Percentiles rank a stretch among this genome's conserved stretches.
These are phyloP conservation scores for Falco rusticolus DNA, from an alignment of 2,797 vertebrate genomes.

Conservation along the genomic window DNA sequence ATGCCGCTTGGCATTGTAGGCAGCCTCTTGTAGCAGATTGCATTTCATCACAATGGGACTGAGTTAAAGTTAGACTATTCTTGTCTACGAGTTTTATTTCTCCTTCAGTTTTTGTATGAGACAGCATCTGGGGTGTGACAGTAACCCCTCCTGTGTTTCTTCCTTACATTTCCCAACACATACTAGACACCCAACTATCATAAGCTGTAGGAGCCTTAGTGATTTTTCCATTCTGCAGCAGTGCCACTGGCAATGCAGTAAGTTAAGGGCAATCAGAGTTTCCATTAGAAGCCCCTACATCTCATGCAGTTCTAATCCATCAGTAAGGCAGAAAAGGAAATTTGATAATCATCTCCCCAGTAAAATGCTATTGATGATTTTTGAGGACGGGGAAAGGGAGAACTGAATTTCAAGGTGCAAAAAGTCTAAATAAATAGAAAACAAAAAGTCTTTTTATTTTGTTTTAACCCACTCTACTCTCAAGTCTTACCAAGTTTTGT, in stretches of 20 bases:
- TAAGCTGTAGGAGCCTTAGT: conserved; percentile 16
- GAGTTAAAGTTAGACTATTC: background rate
- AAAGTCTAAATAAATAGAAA: background rate
- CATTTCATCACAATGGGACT: background rate
- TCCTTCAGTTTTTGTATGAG: background rate
- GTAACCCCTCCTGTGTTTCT: background rate
- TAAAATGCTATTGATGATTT: background rate
- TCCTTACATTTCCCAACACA: background rate
- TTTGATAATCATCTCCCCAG: background rate
- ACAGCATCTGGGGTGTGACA: background rate
- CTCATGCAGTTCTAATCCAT: conserved; percentile 29
- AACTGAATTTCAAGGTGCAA: background rate
- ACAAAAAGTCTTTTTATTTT: background rate
- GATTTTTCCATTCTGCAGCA: conserved; percentile 61
- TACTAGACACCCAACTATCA: background rate
- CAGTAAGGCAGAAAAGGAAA: conserved; percentile 1
- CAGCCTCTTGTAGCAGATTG: conserved; percentile 42
- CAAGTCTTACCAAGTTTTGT: background rate
- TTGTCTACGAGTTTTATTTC: background rate
- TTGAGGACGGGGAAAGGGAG: background rate
- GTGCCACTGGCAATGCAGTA: conserved; percentile 42
- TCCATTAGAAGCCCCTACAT: conserved; percentile 45
- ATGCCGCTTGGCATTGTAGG: background rate
- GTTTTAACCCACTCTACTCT: background rate
- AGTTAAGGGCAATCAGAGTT: conserved; percentile 57